Conservation (phyloP, 1,140 invertebrate genomes). For the Lucilia cuprina region DNA sequence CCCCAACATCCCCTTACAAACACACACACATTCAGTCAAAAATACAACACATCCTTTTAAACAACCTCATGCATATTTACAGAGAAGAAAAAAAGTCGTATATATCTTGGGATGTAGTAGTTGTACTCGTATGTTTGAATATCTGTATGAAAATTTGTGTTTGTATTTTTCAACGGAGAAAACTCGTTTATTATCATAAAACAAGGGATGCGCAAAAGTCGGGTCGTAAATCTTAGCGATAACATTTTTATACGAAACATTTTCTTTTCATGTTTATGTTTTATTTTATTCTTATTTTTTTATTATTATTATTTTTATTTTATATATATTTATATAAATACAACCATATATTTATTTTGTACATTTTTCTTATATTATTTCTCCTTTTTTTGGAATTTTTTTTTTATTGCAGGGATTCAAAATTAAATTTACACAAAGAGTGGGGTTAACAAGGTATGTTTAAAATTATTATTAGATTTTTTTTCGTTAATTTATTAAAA, state of each 20-base stretch:
- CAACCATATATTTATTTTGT: not conserved
- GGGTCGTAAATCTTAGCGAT: conserved; percentile 64
- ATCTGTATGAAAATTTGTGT: not conserved
- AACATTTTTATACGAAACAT: conserved; percentile 64
- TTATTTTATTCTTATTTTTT: not conserved
- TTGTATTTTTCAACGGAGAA: conserved; percentile 62
- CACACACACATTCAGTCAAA: not conserved
- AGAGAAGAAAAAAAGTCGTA: not conserved
- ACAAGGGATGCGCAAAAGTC: conserved; percentile 64
- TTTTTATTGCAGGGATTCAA: not conserved
- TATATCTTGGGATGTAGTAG: conserved; percentile 2
- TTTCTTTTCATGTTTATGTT: conserved; percentile 52
- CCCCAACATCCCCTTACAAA: no score
- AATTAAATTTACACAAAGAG: not conserved
- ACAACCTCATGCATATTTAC: not conserved
- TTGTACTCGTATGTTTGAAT: conserved; percentile 5
- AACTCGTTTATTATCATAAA: conserved; percentile 64
- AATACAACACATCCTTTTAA: not conserved
- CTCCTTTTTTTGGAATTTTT: not conserved
- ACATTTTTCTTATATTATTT: not conserved
- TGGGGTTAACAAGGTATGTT: not conserved
- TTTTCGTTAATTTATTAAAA: not conserved
- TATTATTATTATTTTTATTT: not conserved
- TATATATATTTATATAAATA: not conserved
- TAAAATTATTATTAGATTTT: not conserved